Evolutionary conservation across 2,797 vertebrate genomes (phyloP).

Genomic region (Myotis findleyi): DNA sequence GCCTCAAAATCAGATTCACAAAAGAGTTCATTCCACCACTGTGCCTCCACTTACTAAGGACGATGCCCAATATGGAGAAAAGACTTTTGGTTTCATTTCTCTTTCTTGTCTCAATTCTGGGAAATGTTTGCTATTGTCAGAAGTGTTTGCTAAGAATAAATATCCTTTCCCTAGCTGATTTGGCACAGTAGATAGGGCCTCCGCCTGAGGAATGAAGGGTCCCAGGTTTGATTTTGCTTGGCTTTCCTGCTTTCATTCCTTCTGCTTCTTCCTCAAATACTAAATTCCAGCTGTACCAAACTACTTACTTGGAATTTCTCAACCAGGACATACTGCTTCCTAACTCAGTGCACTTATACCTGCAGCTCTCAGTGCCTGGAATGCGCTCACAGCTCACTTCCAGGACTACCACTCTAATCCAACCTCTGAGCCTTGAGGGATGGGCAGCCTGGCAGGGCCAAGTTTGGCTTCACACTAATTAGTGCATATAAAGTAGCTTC

Average conservation of each 20-base stretch:
- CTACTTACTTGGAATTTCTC: conserved; percentile 68
- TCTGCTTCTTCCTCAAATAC: conserved; percentile 57
- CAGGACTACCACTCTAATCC: neutral
- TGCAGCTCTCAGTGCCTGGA: neutral
- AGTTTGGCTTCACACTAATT: neutral
- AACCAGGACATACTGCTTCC: conserved; percentile 44
- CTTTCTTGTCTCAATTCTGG: neutral
- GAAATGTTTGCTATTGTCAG: neutral
- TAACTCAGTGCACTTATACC: conserved; percentile 62
- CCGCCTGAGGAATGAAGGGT: too few relatives aligned
- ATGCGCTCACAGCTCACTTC: too few relatives aligned
- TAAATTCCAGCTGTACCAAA: conserved; percentile 71
- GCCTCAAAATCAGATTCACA: neutral
- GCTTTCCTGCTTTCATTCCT: conserved; percentile 65
- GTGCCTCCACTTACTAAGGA: neutral
- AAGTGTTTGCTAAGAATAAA: neutral
- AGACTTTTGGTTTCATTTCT: neutral
- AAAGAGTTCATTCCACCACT: neutral
- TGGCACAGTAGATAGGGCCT: too few relatives aligned
- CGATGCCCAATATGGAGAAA: fast-evolving
- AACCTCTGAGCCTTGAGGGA: neutral
- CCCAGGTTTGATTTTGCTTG: conserved; percentile 65
- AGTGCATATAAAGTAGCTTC: conserved; percentile 43
- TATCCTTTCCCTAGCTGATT: too few relatives aligned
- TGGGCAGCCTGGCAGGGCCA: neutral